These are phyloP conservation scores for Lophochroa leadbeateri DNA, from an alignment of 2,113 vertebrate species.

Conservation along the genomic window DNA sequence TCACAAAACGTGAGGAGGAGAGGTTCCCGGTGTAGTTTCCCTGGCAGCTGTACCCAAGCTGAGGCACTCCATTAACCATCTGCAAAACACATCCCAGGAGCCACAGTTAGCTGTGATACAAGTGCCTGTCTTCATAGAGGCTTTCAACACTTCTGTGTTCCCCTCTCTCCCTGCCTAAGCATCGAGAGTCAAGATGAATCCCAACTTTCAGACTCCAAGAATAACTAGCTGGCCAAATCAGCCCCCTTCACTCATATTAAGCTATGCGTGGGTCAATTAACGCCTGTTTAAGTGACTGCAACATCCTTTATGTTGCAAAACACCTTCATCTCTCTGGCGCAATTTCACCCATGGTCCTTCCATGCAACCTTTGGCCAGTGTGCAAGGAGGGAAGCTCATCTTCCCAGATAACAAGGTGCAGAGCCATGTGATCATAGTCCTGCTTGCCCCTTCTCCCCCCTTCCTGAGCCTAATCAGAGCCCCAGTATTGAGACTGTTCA, in stretches of 20 bases:
- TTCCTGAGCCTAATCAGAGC: background rate
- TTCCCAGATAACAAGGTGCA: background rate
- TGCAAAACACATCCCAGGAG: constrained; percentile 62
- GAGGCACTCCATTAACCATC: constrained; percentile 79
- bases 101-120: background rate
- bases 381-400: background rate
- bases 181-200: background rate
- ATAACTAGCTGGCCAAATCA: background rate
- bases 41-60: constrained; percentile 81
- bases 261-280: background rate
- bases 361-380: background rate
- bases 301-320: background rate
- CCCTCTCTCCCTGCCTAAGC: background rate
- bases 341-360: background rate
- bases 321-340: background rate
- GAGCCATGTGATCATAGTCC: background rate
- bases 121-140: background rate
- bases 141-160: background rate
- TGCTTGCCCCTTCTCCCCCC: background rate
- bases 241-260: background rate
- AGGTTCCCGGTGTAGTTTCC: constrained; percentile 60
- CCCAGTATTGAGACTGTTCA: background rate
- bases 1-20: constrained; percentile 65
- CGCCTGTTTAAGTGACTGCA: background rate
- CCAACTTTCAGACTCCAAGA: background rate